Conservation (phyloP, 2,113 vertebrate genomes). For the Brachyistius frenatus region DNA sequence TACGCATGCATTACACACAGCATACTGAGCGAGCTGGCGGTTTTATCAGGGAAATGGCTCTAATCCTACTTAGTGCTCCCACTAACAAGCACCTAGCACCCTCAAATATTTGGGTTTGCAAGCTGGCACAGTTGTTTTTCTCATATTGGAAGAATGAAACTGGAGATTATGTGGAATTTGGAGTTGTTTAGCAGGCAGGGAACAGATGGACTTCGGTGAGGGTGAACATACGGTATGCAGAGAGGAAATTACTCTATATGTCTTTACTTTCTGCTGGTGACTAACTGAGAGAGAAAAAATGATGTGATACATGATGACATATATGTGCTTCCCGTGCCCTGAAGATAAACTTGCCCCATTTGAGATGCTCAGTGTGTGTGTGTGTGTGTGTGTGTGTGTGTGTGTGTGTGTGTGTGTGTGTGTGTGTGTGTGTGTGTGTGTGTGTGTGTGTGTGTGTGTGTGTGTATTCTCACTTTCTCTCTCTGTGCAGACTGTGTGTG, state of each 20-base stretch:
- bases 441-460: slow-evolving; percentile 26
- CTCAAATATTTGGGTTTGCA: slow-evolving; percentile 65
- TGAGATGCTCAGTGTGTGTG: slow-evolving; percentile 20
- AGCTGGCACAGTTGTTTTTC: slow-evolving; percentile 53
- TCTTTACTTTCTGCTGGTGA: background rate
- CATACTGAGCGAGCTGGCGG: slow-evolving; percentile 38
- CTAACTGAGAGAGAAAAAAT: slow-evolving; percentile 9
- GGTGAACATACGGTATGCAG: slow-evolving; percentile 3
- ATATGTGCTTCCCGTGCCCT: slow-evolving; percentile 42
- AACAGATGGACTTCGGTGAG: slow-evolving; percentile 22
- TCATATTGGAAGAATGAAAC: slow-evolving; percentile 54
- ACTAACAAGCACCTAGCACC: slow-evolving; percentile 65
- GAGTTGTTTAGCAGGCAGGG: slow-evolving; percentile 45
- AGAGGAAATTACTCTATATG: slow-evolving; percentile 3
- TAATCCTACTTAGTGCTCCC: slow-evolving; percentile 74
- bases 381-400: slow-evolving; percentile 25
- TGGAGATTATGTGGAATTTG: slow-evolving; percentile 66
- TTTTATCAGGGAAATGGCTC: slow-evolving; percentile 59
- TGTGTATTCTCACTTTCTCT: slow-evolving; percentile 12
- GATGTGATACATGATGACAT: slow-evolving; percentile 59
- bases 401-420: slow-evolving; percentile 33
- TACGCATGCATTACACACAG: slow-evolving; percentile 18
- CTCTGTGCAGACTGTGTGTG: background rate
- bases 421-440: slow-evolving; percentile 28
- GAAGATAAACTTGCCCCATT: slow-evolving; percentile 31